Conservation (phyloP, 1,140 invertebrate genomes). For the Thaumatotibia leucotreta region DNA sequence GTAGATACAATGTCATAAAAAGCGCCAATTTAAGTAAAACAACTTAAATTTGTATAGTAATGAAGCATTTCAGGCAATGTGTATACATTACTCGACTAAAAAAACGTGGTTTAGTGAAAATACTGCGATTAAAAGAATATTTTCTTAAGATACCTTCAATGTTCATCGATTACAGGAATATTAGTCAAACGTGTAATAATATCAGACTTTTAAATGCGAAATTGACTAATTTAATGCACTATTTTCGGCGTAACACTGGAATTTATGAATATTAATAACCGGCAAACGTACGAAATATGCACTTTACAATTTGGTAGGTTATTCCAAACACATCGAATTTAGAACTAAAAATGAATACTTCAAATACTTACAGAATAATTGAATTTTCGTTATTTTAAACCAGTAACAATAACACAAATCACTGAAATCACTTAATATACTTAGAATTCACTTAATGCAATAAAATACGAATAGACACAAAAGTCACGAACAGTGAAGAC, state of each 20-base stretch:
- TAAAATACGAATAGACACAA: background rate
- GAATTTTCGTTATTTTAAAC: background rate
- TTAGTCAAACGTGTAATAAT: background rate
- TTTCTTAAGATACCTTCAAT: background rate
- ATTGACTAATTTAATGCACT: background rate
- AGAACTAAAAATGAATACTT: background rate
- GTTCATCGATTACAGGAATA: background rate
- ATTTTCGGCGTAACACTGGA: background rate
- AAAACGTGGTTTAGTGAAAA: background rate
- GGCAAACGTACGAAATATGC: background rate
- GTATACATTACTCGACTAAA: background rate
- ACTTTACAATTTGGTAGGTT: slow-evolving; percentile 3
- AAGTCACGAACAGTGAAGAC: background rate
- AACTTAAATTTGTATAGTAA: background rate
- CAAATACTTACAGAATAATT: slow-evolving; percentile 1
- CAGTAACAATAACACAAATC: background rate
- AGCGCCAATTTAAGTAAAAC: background rate
- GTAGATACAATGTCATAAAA: background rate
- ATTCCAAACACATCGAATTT: background rate
- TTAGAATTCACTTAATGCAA: background rate
- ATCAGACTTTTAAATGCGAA: background rate
- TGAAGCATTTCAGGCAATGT: background rate
- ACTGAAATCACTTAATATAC: background rate
- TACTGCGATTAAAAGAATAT: background rate
- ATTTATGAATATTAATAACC: background rate